Evolutionary conservation across 2,888 invertebrate genomes (phyloP), one percentile per base, ranked within the genome.

Genomic region (Ctena decussata): DNA sequence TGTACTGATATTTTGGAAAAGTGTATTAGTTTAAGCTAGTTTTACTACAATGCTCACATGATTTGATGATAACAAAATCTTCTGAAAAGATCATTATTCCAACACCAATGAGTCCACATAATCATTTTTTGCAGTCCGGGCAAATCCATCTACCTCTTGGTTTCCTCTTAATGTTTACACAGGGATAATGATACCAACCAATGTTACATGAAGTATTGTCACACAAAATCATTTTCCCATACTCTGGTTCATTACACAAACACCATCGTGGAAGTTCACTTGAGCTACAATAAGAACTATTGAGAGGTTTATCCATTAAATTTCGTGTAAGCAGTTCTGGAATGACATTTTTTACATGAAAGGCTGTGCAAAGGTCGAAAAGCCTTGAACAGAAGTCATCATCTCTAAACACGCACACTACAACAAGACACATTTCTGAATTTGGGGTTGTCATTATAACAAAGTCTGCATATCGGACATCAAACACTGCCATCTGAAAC

Each of bases 181-280:
- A 84, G 8, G 27, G 49, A 39, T 41, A 83, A 21, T 83, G 83
- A n/a, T 37, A 83, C 78, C 83, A 83, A n/a, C 60, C 71, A 44
- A 57, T 70, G 27, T 35, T 57, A 35, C 83, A 83, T 8, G 79
- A 65, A 18, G 21, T 27, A 71, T 71, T 69, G n/a, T 46, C 37
- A 57, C 79, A 83, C 32, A 24, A 3, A 5, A 76, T 73, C 32
- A 69, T 69, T 37, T 69, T 69, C 30, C 69, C 69, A 37, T 69
- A 69, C 24, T 32, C 69, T 11, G 69, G 69, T 21, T 69, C 69
- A 35, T 24, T 30, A 21, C 69, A 69, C 15, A 69, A 15, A 30
- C 69, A 69, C 69, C 69, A 69, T 30, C 21, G 8, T n/a, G 53
- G 53, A 11, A 53, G 8, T n/a, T 53, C 53, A 53, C 18, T n/a